Base-by-base conservation (phyloP, 2,888 invertebrate species). In the Cheilosia vernalis region DNA sequence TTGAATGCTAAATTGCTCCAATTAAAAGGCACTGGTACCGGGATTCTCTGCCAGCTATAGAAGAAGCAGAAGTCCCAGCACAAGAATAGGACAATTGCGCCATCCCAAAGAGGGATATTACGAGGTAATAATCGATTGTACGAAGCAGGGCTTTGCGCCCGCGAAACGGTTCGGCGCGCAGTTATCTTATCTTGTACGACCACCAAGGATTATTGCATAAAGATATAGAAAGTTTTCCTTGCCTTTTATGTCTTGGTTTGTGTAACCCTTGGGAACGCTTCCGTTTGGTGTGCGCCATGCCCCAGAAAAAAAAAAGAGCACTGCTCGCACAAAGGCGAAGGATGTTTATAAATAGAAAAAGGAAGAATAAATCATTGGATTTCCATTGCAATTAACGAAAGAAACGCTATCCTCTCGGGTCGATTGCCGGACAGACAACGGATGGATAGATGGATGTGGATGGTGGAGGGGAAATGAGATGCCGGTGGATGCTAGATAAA, bases 1-100 rank as follows among this genome's bases (percentile, higher is more conserved):
- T 85, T 85, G 80, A 85, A 85, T 85, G 85, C 76, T 81, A 85
- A 85, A 85, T 85, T 76, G 85, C 53, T 76, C 76, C 85, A 85
- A 85, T 85, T 85, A 85, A 77, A 85, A 80, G 9, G 27, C 27
- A 6, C 27, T 6, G 63, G 78, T 72, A 53, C 47, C 74, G 60
- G 69, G 63, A 74, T 74, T 74, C 58, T 13, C 30, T 37, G 76
- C 37, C 66, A 63, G 33, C 44, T 19, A 47, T 19, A 47, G 2
- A 17, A 4, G 40, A 0, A 10, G 44, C 13, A 13, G 21, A 19
- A 37, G 17, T 2, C 17, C 6, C 44, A 2, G 17, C 60, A 37
- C 27, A n/a, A 53, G 58, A 67, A 79, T 56, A 73, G 78, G 69
- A 84, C 69, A 79, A 70, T 74, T 17, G 76, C 27, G 76, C 66